Conservation (phyloP, 2,888 invertebrate species). For the Callosobruchus maculatus region DNA sequence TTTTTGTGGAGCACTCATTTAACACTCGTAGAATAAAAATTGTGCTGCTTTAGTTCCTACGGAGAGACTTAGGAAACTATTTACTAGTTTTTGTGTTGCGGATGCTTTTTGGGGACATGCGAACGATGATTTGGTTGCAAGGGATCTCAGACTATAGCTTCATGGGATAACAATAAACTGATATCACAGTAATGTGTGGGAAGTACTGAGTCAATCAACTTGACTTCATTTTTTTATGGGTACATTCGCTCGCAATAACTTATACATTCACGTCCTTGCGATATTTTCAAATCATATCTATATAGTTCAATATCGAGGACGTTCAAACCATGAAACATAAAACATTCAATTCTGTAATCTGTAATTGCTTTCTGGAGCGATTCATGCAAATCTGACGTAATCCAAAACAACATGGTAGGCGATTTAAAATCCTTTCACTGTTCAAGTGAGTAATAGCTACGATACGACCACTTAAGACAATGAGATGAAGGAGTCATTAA, state of each 20-base stretch:
- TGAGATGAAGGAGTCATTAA: background rate
- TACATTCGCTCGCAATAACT: background rate
- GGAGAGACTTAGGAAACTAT: no score
- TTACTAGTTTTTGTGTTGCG: no score
- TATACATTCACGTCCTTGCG: background rate
- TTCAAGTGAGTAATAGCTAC: background rate
- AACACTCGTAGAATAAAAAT: no score
- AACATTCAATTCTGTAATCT: background rate
- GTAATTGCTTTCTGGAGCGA: background rate
- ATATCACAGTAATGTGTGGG: no score
- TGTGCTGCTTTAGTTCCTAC: no score
- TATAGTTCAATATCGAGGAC: background rate
- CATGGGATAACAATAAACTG: no score
- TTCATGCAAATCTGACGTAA: background rate
- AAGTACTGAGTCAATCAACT: no score
- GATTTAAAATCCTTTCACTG: background rate
- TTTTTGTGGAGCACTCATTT: no score
- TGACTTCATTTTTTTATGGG: no score
- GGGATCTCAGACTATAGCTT: no score
- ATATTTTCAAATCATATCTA: background rate
- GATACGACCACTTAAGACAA: background rate
- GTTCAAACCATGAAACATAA: background rate
- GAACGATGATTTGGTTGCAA: no score
- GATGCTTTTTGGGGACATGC: no score
- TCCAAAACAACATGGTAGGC: background rate